Evolutionary conservation across 1,140 invertebrate genomes (phyloP).

Genomic region (Diabrotica undecimpunctata): DNA sequence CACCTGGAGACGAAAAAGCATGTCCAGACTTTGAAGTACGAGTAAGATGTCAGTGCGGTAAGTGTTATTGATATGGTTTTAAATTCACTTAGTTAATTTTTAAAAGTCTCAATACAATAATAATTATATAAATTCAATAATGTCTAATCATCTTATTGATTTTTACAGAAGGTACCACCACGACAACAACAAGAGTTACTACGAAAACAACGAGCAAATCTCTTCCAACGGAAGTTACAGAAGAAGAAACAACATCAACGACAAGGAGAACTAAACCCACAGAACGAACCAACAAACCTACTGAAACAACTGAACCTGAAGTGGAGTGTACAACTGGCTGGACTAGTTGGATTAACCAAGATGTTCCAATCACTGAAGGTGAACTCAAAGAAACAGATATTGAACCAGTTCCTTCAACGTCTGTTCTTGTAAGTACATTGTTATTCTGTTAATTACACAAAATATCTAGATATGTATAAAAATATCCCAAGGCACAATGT

Average conservation of each 20-base stretch:
- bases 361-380: conserved; percentile 33
- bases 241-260: conserved; percentile 62
- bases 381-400: conserved; percentile 48
- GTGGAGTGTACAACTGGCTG: conserved; percentile 62
- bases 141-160: too few relatives aligned
- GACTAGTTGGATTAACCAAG: conserved; percentile 71
- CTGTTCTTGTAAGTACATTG: conserved; percentile 49
- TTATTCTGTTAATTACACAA: too few relatives aligned
- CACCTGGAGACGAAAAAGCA: conserved; percentile 42
- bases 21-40: conserved; percentile 74
- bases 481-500: too few relatives aligned
- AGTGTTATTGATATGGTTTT: too few relatives aligned
- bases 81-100: too few relatives aligned
- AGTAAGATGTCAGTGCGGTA: conserved; percentile 63
- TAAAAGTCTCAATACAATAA: too few relatives aligned
- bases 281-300: conserved; percentile 29
- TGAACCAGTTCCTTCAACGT: conserved; percentile 58
- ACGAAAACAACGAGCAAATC: conserved; percentile 75
- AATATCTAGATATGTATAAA: too few relatives aligned
- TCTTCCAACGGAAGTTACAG: conserved; percentile 75
- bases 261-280: conserved; percentile 56
- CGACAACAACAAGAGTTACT: conserved; percentile 58
- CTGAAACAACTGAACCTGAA: conserved; percentile 43
- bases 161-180: too few relatives aligned
- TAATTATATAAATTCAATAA: too few relatives aligned